These are phyloP conservation scores for Sula dactylatra DNA, from an alignment of 2,113 vertebrate species.

Conservation along the genomic window DNA sequence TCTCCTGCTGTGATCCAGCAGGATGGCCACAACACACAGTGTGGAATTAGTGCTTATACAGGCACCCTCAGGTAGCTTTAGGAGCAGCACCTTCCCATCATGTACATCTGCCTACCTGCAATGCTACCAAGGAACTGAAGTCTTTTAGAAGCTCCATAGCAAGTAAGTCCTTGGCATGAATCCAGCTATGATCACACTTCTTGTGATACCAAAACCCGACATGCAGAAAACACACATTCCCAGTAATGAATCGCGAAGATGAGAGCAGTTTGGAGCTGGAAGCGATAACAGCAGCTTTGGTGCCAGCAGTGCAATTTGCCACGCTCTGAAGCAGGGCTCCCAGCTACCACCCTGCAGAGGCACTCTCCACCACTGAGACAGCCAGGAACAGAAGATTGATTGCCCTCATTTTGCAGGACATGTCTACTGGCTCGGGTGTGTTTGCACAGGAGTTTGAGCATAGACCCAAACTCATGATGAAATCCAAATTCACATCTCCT, in stretches of 20 bases:
- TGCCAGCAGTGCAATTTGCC: conserved; percentile 13
- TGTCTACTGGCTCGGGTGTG: background rate
- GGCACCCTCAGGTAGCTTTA: background rate
- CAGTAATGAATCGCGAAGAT: background rate
- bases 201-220: conserved; percentile 34
- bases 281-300: background rate
- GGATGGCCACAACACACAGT: background rate
- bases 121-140: background rate
- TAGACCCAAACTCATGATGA: background rate
- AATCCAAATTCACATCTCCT: background rate
- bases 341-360: background rate
- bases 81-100: background rate
- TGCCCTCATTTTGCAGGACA: background rate
- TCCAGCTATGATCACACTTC: conserved; percentile 40
- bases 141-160: background rate
- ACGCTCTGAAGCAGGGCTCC: background rate
- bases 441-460: background rate
- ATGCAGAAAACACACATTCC: conserved; percentile 3
- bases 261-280: conserved; percentile 27
- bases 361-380: background rate
- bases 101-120: background rate
- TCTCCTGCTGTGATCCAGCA: background rate
- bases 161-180: conserved; percentile 4
- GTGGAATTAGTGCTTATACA: background rate
- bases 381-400: background rate